These are phyloP conservation scores for Epinephelus coioides DNA, from an alignment of 2,797 vertebrate species.

Conservation along the genomic window DNA sequence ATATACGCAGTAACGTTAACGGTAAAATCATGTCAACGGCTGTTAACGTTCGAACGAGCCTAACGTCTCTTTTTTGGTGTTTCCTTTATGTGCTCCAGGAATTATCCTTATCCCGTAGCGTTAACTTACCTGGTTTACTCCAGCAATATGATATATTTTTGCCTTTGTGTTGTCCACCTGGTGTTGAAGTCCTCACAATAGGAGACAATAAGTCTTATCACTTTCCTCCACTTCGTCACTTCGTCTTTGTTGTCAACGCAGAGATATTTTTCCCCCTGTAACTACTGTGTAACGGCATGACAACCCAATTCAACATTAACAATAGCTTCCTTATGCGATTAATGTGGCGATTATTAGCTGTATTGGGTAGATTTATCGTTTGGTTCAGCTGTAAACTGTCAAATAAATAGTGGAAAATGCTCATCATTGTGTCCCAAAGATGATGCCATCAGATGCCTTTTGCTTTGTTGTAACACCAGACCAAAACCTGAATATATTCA, in stretches of 20 bases:
- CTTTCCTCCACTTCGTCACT: constrained; percentile 30
- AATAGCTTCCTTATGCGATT: background rate
- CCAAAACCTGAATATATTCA: background rate
- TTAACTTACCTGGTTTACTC: background rate
- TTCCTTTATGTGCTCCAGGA: background rate
- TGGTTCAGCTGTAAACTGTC: background rate
- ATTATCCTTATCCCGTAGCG: background rate
- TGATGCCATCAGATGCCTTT: constrained; percentile 1
- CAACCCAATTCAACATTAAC: constrained; percentile 8
- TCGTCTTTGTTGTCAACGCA: constrained; percentile 59
- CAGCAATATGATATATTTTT: background rate
- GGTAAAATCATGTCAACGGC: constrained; percentile 14
- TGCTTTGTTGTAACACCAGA: background rate
- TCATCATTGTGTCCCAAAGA: background rate
- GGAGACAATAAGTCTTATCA: constrained; percentile 19
- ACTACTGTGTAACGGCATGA: constrained; percentile 24
- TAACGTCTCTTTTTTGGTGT: background rate
- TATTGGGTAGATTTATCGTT: background rate
- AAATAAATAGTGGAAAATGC: background rate
- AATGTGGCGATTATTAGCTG: background rate
- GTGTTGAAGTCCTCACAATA: constrained; percentile 20
- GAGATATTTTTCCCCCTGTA: constrained; percentile 16
- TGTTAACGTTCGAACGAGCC: background rate
- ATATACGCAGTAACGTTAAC: constrained; percentile 44
- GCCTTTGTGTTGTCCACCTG: constrained; percentile 44